phyloP scores from a whole-genome alignment of 2,888 invertebrate genomes.

The Beris chalybata region DNA sequence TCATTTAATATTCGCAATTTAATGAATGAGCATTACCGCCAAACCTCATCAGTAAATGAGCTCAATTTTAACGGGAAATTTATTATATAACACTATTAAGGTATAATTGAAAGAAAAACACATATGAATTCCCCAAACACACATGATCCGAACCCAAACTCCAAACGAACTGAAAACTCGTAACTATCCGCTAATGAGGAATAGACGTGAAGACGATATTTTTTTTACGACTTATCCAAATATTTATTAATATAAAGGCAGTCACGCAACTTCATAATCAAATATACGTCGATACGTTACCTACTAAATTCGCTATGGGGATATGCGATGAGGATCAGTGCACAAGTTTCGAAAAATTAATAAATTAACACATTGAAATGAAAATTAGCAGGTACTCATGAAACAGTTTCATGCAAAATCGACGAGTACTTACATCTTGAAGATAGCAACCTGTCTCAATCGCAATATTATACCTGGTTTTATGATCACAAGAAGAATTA shows the following conservation, averaged over 20 bases:
- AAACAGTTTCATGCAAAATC: conserved; percentile 11
- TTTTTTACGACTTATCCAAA: not conserved
- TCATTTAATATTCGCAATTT: too few species aligned
- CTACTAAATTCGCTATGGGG: too few species aligned
- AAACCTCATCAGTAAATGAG: conserved; percentile 12
- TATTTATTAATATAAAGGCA: too few species aligned
- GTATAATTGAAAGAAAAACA: not conserved
- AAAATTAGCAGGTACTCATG: conserved; percentile 7
- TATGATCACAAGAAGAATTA: too few species aligned
- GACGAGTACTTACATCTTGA: too few species aligned
- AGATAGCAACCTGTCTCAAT: too few species aligned
- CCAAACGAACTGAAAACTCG: not conserved
- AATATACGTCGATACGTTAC: too few species aligned
- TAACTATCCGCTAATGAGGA: conserved; percentile 14
- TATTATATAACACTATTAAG: conserved; percentile 11
- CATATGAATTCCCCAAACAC: conserved; percentile 3
- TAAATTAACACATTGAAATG: conserved; percentile 19
- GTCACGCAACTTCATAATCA: too few species aligned
- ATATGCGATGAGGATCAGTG: too few species aligned
- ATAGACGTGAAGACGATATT: not conserved
- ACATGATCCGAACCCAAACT: not conserved
- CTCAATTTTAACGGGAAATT: conserved; percentile 20
- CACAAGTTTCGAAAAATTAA: not conserved
- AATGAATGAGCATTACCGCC: too few species aligned
- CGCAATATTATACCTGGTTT: too few species aligned